Conservation (phyloP, 1,140 invertebrate species). For the Pachypsylla venusta region DNA sequence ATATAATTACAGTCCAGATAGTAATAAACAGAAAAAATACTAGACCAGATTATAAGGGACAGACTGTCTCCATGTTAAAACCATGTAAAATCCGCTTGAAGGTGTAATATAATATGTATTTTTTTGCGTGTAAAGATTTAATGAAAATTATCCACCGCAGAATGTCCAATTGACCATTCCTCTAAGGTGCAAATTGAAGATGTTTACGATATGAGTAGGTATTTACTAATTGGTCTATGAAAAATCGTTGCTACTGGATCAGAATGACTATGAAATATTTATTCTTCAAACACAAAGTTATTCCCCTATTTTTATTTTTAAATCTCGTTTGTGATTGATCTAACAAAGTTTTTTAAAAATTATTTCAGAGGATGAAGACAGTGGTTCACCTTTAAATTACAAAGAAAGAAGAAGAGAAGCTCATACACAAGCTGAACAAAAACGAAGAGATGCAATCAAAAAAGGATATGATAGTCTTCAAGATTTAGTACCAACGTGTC, state of each 20-base stretch:
- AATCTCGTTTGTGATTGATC: not conserved
- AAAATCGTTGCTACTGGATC: not conserved
- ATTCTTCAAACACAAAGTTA: not conserved
- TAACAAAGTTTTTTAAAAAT: not conserved
- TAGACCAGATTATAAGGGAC: too few species aligned
- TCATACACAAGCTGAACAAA: slow-evolving; percentile 95
- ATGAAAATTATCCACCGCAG: too few species aligned
- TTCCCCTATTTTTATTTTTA: not conserved
- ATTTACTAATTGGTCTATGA: slow-evolving; percentile 7
- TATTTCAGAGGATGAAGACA: slow-evolving; percentile 71
- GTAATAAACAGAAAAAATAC: too few species aligned
- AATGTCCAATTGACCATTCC: slow-evolving; percentile 7
- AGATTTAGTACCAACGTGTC: slow-evolving; percentile 82
- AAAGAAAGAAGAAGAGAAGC: slow-evolving; percentile 87
- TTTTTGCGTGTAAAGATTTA: too few species aligned
- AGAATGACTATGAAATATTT: not conserved
- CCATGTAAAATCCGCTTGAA: too few species aligned
- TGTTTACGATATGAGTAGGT: not conserved
- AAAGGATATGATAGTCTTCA: slow-evolving; percentile 86
- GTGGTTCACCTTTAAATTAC: slow-evolving; percentile 65
- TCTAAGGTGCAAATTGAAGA: not conserved
- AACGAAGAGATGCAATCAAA: slow-evolving; percentile 90
- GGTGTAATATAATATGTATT: too few species aligned
- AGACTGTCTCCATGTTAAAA: too few species aligned
- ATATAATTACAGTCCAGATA: too few species aligned